These are phyloP conservation scores for Rhabditophanes sp. DNA, from an alignment of 2,888 invertebrate species.

Conservation along the genomic window DNA sequence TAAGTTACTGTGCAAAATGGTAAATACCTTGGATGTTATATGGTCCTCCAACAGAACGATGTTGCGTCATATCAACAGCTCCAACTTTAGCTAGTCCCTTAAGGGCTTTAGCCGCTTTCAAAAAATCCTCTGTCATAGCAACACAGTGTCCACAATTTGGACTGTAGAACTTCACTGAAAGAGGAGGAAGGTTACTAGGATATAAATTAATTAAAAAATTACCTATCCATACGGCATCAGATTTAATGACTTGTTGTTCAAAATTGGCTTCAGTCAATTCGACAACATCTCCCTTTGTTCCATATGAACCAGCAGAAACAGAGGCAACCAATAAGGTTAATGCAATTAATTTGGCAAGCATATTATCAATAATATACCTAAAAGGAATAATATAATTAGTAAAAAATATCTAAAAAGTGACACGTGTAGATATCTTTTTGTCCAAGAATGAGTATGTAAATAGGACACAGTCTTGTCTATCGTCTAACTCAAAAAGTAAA, in stretches of 20 bases:
- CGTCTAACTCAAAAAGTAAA: too few species aligned
- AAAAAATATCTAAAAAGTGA: too few species aligned
- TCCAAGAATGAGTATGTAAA: too few species aligned
- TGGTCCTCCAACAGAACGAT: slow-evolving; percentile 62
- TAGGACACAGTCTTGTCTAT: too few species aligned
- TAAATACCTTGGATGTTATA: slow-evolving; percentile 54
- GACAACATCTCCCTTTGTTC: slow-evolving; percentile 53
- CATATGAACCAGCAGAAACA: slow-evolving; percentile 22
- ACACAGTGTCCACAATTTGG: slow-evolving; percentile 60
- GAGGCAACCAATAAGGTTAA: slow-evolving; percentile 8
- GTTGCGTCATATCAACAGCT: slow-evolving; percentile 76
- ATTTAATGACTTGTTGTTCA: slow-evolving; percentile 62
- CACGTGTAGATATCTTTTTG: too few species aligned
- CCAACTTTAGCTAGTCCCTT: slow-evolving; percentile 88
- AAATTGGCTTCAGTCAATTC: slow-evolving; percentile 75
- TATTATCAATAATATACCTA: slow-evolving; percentile 1
- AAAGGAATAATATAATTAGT: too few species aligned
- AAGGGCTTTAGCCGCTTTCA: slow-evolving; percentile 74
- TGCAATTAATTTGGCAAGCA: slow-evolving; percentile 5
- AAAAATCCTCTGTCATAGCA: slow-evolving; percentile 73
- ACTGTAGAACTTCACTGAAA: slow-evolving; percentile 30
- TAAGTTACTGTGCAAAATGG: too few species aligned
- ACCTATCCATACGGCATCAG: slow-evolving; percentile 79
- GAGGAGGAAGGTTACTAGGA: neutral
- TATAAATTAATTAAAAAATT: slow-evolving; percentile 56